Evolutionary conservation across 2,113 vertebrate species (phyloP), one percentile per base, ranked within the genome.

Genomic region (Chionis minor): DNA sequence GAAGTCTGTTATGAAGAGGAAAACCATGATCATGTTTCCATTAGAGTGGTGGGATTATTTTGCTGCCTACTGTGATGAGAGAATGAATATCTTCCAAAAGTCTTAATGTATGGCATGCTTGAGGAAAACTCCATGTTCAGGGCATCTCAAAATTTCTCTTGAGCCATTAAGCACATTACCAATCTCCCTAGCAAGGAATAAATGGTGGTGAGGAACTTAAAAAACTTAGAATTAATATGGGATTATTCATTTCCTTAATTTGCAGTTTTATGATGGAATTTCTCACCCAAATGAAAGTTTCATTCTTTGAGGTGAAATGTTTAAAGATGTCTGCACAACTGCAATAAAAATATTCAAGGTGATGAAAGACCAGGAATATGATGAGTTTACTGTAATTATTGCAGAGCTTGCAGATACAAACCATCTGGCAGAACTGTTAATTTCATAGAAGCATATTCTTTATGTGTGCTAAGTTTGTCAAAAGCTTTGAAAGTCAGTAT

Each of bases 351-450:
- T 91, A 90, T 79, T 95, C 62, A 96, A 96, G 91, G 85, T 96
- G 81, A 96, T 92, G 66, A 95, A 97, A 98, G 96, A 96, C 80
- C 42, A 96, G 33, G 26, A 85, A 95, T 86, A 92, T 94, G 79
- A 96, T 95, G 80, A 97, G 79, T 65, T 92, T 94, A 96, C 51
- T 94, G 49, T 82, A 98, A 97, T 97, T 97, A 96, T 94, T 97
- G 89, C 80, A 94, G 94, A 91, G 81, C 82, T 97, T 94, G 94
- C 84, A 96, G 93, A 74, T 94, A 97, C 81, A 97, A 98, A 97
- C 95, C 94, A 96, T 94, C 97, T 97, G 96, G 94, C 83, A 97
- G 93, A 96, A 81, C 86, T 92, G 88, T 90, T 97, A 81, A 97
- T 97, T 97, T 93, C 79, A 79, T 61, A 94, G 81, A 74, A 96